Conservation (phyloP, 2,888 invertebrate species). For the Eristalis intricaria region DNA sequence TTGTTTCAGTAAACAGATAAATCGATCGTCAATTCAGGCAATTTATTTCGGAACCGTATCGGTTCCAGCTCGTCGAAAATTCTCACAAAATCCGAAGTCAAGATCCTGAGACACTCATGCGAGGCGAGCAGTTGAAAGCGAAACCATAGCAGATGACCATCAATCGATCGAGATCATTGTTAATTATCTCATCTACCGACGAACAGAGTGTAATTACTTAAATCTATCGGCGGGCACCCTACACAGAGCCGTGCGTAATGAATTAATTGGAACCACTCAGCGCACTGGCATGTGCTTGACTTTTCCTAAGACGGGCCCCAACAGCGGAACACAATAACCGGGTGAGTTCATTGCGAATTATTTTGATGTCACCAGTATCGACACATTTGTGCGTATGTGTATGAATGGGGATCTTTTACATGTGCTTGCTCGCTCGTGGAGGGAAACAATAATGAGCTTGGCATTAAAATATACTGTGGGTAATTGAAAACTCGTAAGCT, state of each 20-base stretch:
- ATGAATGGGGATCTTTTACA: neutral
- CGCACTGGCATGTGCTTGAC: slow-evolving; percentile 31
- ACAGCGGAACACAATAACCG: neutral
- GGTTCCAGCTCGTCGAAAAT: neutral
- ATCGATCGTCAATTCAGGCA: slow-evolving; percentile 35
- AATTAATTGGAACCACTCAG: slow-evolving; percentile 63
- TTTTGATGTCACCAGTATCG: slow-evolving; percentile 36
- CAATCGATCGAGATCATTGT: slow-evolving; percentile 67
- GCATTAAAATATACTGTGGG: slow-evolving; percentile 22
- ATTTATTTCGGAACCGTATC: slow-evolving; percentile 19
- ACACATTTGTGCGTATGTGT: neutral
- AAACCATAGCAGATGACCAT: slow-evolving; percentile 42
- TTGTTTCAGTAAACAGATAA: slow-evolving; percentile 30
- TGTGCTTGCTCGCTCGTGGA: neutral
- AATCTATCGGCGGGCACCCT: slow-evolving; percentile 52
- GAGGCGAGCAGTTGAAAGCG: neutral
- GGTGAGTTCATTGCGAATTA: slow-evolving; percentile 42
- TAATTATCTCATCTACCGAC: slow-evolving; percentile 57
- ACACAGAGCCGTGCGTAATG: slow-evolving; percentile 48
- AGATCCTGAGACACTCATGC: neutral
- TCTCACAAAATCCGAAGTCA: slow-evolving; percentile 12
- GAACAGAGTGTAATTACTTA: slow-evolving; percentile 56
- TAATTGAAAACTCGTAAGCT: slow-evolving; percentile 54
- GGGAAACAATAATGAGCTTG: slow-evolving; percentile 7
- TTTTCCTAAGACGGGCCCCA: slow-evolving; percentile 2